Evolutionary conservation across 2,113 vertebrate genomes (phyloP), one percentile per base, ranked within the genome.

Genomic region (Genyomyrus donnyi): DNA sequence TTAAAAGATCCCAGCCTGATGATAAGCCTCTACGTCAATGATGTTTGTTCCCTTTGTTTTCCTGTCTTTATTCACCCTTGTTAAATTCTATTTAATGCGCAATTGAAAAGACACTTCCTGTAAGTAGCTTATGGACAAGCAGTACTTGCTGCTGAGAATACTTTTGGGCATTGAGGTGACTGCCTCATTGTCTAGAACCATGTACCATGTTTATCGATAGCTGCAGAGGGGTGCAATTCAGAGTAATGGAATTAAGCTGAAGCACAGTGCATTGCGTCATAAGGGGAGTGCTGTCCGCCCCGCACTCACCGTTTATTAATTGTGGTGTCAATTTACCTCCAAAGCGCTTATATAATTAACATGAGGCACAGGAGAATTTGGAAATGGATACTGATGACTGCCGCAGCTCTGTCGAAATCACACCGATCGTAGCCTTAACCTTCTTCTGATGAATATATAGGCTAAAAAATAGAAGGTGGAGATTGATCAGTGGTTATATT

Each of bases 251-350:
- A 56, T 87, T 87, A 87, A 53, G 50, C 50, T 27, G 49, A 56
- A 87, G 49, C 50, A 42, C 31, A 53, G 15, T 56, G 84, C 84
- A 85, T 85, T 49, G 48, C 84, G 31, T 87, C 49, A 87, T 56
- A 53, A 35, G 39, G 86, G 86, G 86, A 39, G n/a, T 19, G 27
- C 50, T 31, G 50, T 39, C 27, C 27, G 13, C 86, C n/a, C 27
- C 15, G 13, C 86, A 53, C 50, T 87, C 50, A 52, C 86, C 19
- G 27, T 53, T 87, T 52, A 87, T 87, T 87, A 87, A 87, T 56
- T 53, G 86, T 53, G 49, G 86, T 87, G 52, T 87, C 86, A 35
- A 53, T 87, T 87, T 87, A 87, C 49, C 24, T 87, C 50, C 50
- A 58, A 5, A 53, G 49, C 7, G 27, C 86, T 56, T 35, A 56